Conservation (phyloP, 2,888 invertebrate species). For the Diadromus collaris region DNA sequence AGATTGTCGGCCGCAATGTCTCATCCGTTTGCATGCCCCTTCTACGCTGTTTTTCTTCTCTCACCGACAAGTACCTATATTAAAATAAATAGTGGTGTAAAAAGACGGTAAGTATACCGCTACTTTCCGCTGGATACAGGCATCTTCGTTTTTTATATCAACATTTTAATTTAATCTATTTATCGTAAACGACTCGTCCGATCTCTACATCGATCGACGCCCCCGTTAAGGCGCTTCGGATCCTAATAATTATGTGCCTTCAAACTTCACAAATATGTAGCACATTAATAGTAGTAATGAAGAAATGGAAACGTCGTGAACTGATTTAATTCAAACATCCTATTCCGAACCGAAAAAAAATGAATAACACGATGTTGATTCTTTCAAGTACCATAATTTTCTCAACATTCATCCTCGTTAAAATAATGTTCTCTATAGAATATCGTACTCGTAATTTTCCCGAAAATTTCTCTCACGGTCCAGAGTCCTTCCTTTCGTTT, state of each 20-base stretch:
- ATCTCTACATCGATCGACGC: conserved; percentile 17
- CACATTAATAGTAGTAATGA: conserved; percentile 16
- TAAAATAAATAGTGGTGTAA: conserved; percentile 11
- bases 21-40: conserved; percentile 6
- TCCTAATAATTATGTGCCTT: conserved; percentile 12
- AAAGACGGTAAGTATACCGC: conserved; percentile 30
- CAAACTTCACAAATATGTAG: conserved; percentile 5
- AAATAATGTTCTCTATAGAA: neutral
- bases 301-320: neutral
- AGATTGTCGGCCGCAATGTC: conserved; percentile 13
- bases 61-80: neutral
- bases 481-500: neutral
- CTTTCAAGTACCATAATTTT: neutral
- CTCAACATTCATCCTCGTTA: neutral
- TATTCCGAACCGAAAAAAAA: neutral
- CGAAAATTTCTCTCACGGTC: neutral
- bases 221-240: conserved; percentile 35
- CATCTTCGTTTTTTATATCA: conserved; percentile 1
- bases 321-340: neutral
- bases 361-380: neutral
- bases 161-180: neutral
- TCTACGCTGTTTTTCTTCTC: neutral
- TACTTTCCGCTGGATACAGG: neutral
- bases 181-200: conserved; percentile 6
- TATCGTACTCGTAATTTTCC: neutral